These are phyloP conservation scores for Hestina assimilis DNA, from an alignment of 1,140 invertebrate species.

Conservation along the genomic window DNA sequence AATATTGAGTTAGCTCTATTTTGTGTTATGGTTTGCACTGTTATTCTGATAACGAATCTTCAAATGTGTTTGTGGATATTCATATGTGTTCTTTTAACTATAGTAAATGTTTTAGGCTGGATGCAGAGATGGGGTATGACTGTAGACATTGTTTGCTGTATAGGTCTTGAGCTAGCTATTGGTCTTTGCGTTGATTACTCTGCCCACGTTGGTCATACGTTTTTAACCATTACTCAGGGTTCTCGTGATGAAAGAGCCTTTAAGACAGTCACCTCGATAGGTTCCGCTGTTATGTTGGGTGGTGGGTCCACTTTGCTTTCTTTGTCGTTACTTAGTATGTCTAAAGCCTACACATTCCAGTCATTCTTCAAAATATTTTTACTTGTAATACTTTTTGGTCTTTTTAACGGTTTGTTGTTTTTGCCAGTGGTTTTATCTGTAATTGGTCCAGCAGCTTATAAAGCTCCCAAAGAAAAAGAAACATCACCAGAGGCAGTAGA, in stretches of 20 bases:
- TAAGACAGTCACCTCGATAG: conserved; percentile 86
- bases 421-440: conserved; percentile 86
- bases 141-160: conserved; percentile 91
- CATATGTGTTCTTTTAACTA: conserved; percentile 86
- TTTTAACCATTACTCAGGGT: conserved; percentile 80
- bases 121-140: conserved; percentile 90
- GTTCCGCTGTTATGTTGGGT: conserved; percentile 88
- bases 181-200: conserved; percentile 94
- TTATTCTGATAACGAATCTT: conserved; percentile 88
- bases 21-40: conserved; percentile 90
- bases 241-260: conserved; percentile 81
- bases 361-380: conserved; percentile 91
- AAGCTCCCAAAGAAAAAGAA: conserved; percentile 31
- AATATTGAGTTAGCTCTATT: conserved; percentile 88
- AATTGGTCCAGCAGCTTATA: conserved; percentile 82
- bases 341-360: conserved; percentile 88
- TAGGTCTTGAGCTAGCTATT: conserved; percentile 90
- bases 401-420: conserved; percentile 87
- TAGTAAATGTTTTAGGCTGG: conserved; percentile 89
- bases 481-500: conserved; percentile 44
- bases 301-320: conserved; percentile 89
- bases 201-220: conserved; percentile 92
- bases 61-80: conserved; percentile 89
- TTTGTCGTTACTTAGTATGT: conserved; percentile 85
- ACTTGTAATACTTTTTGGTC: conserved; percentile 86